Evolutionary conservation across 2,797 vertebrate species (phyloP).

Genomic region (Sandelia bainsii): DNA sequence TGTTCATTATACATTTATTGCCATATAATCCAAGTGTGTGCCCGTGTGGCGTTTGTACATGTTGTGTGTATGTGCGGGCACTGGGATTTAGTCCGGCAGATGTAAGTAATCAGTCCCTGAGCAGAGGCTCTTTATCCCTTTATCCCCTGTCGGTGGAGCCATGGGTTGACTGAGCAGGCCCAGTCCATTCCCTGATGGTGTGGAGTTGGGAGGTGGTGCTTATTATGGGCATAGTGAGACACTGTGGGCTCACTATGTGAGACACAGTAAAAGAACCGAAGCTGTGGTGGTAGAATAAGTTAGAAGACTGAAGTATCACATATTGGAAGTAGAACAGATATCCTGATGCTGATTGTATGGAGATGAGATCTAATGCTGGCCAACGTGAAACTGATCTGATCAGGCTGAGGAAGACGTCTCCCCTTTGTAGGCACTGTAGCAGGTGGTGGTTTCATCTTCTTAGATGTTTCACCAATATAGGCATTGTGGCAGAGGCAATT

Average conservation of each 20-base stretch:
- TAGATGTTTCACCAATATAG: constrained; percentile 10
- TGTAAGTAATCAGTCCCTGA: constrained; percentile 91
- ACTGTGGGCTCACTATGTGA: constrained; percentile 33
- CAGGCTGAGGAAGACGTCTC: constrained; percentile 50
- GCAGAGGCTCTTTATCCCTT: constrained; percentile 93
- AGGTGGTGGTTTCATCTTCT: background rate
- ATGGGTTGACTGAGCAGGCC: constrained; percentile 79
- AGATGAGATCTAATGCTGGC: constrained; percentile 10
- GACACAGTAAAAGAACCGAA: constrained; percentile 30
- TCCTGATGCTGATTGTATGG: constrained; percentile 15
- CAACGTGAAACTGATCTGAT: constrained; percentile 42
- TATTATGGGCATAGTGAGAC: constrained; percentile 46
- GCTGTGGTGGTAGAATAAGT: constrained; percentile 2
- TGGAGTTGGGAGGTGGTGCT: constrained; percentile 52
- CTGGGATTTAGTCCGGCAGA: constrained; percentile 87
- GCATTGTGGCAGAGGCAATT: background rate
- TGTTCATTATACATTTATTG: constrained; percentile 45
- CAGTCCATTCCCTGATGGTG: constrained; percentile 66
- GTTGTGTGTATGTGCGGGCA: constrained; percentile 59
- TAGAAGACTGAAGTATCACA: constrained; percentile 27
- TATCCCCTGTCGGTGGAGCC: constrained; percentile 89
- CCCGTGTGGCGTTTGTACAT: constrained; percentile 46
- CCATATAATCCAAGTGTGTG: constrained; percentile 58
- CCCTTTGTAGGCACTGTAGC: background rate
- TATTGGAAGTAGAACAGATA: constrained; percentile 37